Base-by-base conservation (phyloP, 1,140 invertebrate species). In the Drosophila bocki region DNA sequence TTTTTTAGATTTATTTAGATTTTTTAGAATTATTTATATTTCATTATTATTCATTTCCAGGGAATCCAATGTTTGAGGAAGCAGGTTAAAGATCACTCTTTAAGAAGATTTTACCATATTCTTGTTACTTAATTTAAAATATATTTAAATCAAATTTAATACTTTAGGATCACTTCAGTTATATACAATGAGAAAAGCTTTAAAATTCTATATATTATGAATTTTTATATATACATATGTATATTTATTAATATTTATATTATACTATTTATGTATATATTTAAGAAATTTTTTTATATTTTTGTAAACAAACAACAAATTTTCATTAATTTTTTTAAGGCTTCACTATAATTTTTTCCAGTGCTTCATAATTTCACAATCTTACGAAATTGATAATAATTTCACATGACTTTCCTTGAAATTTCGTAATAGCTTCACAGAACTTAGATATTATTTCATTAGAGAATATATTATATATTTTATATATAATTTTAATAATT, bases 281-380 rank as follows among this genome's bases (percentile, higher is more conserved):
- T 22, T 22, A 22, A 22, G 22, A 22, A 22, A 22, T 22, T 22
- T 22, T 22, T 22, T 2, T 22, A 22, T 22, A 12, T 17, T 51
- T 17, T 33, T 19, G 7, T 33, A 17, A 17, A 2, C 9, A 12
- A 2, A 3, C 3, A 7, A 1, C 9, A 7, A 7, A 17, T 17
- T 32, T 8, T 7, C 11, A 45, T 6, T 41, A 22, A 22, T 22
- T 22, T 22, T 22, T 2, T 22, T 22, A 22, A 22, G 22, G 22
- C 22, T 22, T 19, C 44, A 45, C 17, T 32, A 29, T 17, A 6
- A 32, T 6, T n/a, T n/a, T 51, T 32, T 12, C 7, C 32, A 33
- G 3, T 17, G 50, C 15, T 39, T 41, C n/a, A 3, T 11, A 56
- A 29, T 57, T 41, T 57, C 54, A 57, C 54, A 57, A 57, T 37